phyloP scores from a whole-genome alignment of 2,888 invertebrate species.

The Cheilosia soror region DNA sequence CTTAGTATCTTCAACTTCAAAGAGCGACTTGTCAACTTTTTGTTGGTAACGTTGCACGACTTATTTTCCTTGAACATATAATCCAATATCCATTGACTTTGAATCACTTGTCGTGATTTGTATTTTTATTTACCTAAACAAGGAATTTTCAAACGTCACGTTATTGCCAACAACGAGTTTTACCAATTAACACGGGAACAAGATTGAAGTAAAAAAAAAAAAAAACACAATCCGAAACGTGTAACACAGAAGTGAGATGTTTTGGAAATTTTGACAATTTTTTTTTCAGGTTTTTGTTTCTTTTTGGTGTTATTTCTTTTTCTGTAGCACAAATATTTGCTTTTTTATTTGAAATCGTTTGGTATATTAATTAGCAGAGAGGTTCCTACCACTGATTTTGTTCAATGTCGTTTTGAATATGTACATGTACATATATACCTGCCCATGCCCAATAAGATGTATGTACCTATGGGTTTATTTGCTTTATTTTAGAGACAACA shows the following conservation, averaged over 20 bases:
- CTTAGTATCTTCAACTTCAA: too few species aligned
- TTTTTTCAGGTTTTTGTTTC: conserved; percentile 36
- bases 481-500: conserved; percentile 27
- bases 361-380: conserved; percentile 58
- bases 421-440: conserved; percentile 71
- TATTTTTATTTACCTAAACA: conserved; percentile 15
- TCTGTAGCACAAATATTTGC: conserved; percentile 76
- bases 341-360: conserved; percentile 59
- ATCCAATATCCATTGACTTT: background rate
- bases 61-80: background rate
- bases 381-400: conserved; percentile 26
- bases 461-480: conserved; percentile 12
- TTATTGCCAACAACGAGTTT: conserved; percentile 50
- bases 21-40: too few species aligned
- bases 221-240: conserved; percentile 55
- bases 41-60: conserved; percentile 2
- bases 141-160: conserved; percentile 58
- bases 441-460: background rate
- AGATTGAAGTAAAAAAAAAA: conserved; percentile 9
- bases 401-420: conserved; percentile 76
- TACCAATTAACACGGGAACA: conserved; percentile 67
- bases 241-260: conserved; percentile 75
- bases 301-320: conserved; percentile 76
- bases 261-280: conserved; percentile 70
- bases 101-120: conserved; percentile 1